Conservation (phyloP, 1,140 invertebrate genomes). For the Bombus polaris region DNA sequence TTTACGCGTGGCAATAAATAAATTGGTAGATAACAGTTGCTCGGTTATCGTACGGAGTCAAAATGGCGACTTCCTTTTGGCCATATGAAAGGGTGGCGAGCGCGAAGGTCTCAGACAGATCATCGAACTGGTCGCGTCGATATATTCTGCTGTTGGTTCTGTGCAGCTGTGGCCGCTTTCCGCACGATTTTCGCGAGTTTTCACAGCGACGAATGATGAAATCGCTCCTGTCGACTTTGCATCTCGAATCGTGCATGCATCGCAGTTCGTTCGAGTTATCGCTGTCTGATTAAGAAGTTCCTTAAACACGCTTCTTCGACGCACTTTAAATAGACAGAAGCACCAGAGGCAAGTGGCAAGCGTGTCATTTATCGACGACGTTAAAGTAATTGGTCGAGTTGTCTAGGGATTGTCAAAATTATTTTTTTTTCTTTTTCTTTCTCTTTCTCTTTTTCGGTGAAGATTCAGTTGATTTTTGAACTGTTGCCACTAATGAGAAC, state of each 20-base stretch:
- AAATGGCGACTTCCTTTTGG: conserved; percentile 70
- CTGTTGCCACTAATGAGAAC: no score
- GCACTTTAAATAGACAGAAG: not conserved
- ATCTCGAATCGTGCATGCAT: not conserved
- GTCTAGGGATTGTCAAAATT: not conserved
- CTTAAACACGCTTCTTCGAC: not conserved
- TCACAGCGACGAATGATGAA: not conserved
- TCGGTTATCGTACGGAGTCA: conserved; percentile 67
- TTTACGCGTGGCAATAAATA: conserved; percentile 70
- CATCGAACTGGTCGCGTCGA: conserved; percentile 46
- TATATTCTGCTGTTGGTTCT: not conserved
- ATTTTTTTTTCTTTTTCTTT: no score
- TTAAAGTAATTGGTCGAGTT: not conserved
- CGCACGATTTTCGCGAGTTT: not conserved
- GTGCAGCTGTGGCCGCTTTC: not conserved
- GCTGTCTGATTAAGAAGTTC: not conserved
- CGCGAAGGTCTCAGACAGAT: conserved; percentile 50
- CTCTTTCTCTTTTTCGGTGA: no score
- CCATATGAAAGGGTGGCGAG: conserved; percentile 53
- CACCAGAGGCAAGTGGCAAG: not conserved
- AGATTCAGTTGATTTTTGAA: no score
- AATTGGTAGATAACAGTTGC: conserved; percentile 70
- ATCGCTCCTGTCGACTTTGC: not conserved
- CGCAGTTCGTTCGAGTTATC: conserved; percentile 3
- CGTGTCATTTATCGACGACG: not conserved